Conservation (phyloP, 2,113 vertebrate genomes). For the Neopipo cinnamomea region DNA sequence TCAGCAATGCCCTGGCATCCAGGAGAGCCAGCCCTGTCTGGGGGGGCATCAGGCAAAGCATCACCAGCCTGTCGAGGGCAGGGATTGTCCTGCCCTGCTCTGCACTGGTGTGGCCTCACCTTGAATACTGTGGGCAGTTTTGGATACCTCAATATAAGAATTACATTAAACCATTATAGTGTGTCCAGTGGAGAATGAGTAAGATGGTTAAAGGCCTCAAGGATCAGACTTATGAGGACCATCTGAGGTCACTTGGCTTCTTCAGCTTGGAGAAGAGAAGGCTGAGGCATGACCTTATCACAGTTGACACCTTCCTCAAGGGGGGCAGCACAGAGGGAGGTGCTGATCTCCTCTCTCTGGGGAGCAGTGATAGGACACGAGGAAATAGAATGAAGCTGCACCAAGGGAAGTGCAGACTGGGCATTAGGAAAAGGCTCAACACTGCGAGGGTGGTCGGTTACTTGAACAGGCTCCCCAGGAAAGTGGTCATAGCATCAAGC, state of each 20-base stretch:
- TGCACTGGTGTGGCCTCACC: fast-evolving
- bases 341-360: not conserved
- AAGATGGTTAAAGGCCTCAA: fast-evolving
- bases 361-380: fast-evolving
- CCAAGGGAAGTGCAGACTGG: not conserved
- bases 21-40: fast-evolving
- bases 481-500: not conserved
- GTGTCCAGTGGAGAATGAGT: not conserved
- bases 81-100: not conserved
- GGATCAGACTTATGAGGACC: no score
- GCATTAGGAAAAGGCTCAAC: not conserved
- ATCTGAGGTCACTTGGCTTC: not conserved
- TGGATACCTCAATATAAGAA: not conserved
- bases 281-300: not conserved
- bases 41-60: not conserved
- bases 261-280: not conserved
- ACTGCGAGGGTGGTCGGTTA: fast-evolving
- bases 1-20: not conserved
- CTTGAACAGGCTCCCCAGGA: not conserved
- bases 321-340: fast-evolving
- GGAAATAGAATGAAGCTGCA: not conserved
- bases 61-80: fast-evolving
- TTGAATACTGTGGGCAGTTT: not conserved
- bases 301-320: not conserved
- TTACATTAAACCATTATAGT: not conserved